These are phyloP conservation scores for Nasonia oneida DNA, from an alignment of 2,888 invertebrate species.

Conservation along the genomic window DNA sequence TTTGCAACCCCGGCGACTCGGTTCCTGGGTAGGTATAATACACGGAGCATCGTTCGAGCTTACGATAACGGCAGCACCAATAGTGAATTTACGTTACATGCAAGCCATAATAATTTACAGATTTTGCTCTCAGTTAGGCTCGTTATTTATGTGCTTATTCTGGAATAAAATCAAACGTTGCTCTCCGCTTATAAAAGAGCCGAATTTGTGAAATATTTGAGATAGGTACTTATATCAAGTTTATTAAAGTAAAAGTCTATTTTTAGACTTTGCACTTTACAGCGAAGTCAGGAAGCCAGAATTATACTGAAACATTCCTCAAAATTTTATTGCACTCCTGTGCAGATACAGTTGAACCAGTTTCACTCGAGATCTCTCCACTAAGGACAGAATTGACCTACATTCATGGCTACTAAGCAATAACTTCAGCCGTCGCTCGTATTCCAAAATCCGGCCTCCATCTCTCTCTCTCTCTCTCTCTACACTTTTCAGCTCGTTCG, in stretches of 20 bases:
- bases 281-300: not conserved
- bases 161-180: too few relatives aligned
- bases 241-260: not conserved
- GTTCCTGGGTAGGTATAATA: not conserved
- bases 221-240: too few relatives aligned
- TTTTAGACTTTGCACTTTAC: not conserved
- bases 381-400: constrained; percentile 27
- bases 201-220: too few relatives aligned
- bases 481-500: not conserved
- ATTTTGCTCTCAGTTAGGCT: not conserved
- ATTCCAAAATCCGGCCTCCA: not conserved
- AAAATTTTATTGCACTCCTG: not conserved
- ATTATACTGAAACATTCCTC: not conserved
- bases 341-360: not conserved
- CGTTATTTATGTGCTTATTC: not conserved
- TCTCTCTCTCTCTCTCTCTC: not conserved
- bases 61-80: constrained; percentile 7
- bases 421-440: not conserved
- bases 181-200: too few relatives aligned
- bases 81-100: constrained; percentile 20
- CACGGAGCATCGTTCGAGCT: not conserved
- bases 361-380: not conserved
- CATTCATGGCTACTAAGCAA: not conserved
- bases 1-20: not conserved
- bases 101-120: not conserved